A percentile compares a stretch with the other conserved stretches of the same genome.
Evolutionary conservation across 2,113 vertebrate species (phyloP).

Genomic region (Tetraodon nigroviridis): DNA sequence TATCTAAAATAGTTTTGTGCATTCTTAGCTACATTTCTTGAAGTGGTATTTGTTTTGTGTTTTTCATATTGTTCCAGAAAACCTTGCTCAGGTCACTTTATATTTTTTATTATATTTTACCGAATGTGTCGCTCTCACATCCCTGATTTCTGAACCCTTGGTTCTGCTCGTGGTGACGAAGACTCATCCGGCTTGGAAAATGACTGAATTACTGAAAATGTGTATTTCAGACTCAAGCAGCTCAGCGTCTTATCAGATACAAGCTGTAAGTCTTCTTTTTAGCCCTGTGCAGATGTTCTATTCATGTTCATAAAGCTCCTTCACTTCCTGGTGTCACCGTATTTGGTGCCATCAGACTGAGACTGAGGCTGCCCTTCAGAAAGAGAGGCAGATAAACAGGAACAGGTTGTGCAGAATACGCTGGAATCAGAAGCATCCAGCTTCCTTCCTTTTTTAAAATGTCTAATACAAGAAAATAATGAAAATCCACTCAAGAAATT

Average conservation of each 20-base stretch:
- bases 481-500: conserved; percentile 9
- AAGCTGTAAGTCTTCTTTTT: conserved; percentile 6
- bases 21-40: no score
- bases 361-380: conserved; percentile 27
- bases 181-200: background rate
- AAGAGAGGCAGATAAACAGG: conserved; percentile 15
- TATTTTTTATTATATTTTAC: background rate
- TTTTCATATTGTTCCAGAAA: no score
- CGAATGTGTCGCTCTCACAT: background rate
- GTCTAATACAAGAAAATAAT: no score
- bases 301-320: conserved; percentile 39
- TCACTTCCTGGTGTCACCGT: conserved; percentile 5
- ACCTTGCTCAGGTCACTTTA: background rate
- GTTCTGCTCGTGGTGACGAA: conserved; percentile 1
- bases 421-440: conserved; percentile 23
- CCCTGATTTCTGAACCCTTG: background rate
- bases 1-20: no score
- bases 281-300: conserved; percentile 54
- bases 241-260: conserved; percentile 10
- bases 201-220: conserved; percentile 2
- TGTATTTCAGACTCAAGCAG: conserved; percentile 4
- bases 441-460: conserved; percentile 35
- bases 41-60: no score
- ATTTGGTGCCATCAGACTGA: conserved; percentile 16
- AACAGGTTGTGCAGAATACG: conserved; percentile 21